Percentiles rank a stretch among this genome's conserved stretches.
Evolutionary conservation across 2,113 vertebrate species (phyloP).

Genomic region (Chaenocephalus aceratus): DNA sequence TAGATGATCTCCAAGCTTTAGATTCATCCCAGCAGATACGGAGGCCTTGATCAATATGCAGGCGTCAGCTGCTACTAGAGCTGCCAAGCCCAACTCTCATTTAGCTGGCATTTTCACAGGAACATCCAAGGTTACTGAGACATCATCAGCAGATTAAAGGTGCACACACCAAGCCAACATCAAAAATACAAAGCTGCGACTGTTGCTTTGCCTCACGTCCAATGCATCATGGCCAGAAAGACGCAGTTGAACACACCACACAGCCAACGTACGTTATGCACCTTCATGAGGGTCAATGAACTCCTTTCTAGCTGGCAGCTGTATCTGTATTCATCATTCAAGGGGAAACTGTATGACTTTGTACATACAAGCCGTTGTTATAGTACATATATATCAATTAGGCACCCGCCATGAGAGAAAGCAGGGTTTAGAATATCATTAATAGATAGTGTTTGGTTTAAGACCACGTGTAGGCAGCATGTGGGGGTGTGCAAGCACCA

Average conservation of each 20-base stretch:
- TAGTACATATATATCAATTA: too few species aligned
- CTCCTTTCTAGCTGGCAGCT: too few species aligned
- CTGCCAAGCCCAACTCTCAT: conserved; percentile 44
- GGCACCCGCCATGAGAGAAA: background rate
- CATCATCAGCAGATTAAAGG: conserved; percentile 55
- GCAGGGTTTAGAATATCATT: conserved; percentile 34
- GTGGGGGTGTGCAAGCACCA: conserved; percentile 45
- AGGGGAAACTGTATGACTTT: too few species aligned
- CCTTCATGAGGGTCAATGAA: too few species aligned
- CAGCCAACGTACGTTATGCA: too few species aligned
- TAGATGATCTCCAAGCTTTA: conserved; percentile 34
- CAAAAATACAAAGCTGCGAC: too few species aligned
- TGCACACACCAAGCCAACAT: too few species aligned
- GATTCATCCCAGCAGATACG: conserved; percentile 44
- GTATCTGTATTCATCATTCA: too few species aligned
- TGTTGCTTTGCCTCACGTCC: too few species aligned
- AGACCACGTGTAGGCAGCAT: conserved; percentile 38
- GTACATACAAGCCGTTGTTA: too few species aligned
- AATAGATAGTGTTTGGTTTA: conserved; percentile 47
- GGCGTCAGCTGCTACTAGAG: conserved; percentile 49
- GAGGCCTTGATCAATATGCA: conserved; percentile 70
- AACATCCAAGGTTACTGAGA: conserved; percentile 64
- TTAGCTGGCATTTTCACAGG: conserved; percentile 55
- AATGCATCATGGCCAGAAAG: too few species aligned
- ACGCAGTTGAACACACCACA: too few species aligned